Evolutionary conservation across 2,888 invertebrate genomes (phyloP).

Genomic region (Aleiodes alternator): DNA sequence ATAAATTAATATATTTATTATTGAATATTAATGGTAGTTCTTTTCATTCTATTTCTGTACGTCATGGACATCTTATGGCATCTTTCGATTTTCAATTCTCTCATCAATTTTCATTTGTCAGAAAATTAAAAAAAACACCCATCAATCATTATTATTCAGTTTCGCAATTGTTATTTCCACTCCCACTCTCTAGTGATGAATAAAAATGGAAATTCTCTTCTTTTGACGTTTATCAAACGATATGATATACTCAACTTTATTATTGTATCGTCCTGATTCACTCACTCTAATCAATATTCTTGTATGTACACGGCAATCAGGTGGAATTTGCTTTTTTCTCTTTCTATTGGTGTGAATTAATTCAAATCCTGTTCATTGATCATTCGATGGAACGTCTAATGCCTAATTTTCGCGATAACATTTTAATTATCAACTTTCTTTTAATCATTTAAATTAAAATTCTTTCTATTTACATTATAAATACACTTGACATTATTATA

Average conservation of each 20-base stretch:
- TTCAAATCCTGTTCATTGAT: constrained; percentile 22
- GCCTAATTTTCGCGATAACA: constrained; percentile 11
- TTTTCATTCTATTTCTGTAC: constrained; percentile 58
- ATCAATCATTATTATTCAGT: constrained; percentile 47
- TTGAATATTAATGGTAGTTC: constrained; percentile 73
- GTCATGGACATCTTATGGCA: constrained; percentile 41
- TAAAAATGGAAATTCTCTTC: constrained; percentile 11
- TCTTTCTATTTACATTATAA: constrained; percentile 47
- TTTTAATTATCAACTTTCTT: constrained; percentile 17
- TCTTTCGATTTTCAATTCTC: constrained; percentile 48
- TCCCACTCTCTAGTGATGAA: constrained; percentile 34
- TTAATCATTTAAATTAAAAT: constrained; percentile 37
- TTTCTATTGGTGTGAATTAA: constrained; percentile 22
- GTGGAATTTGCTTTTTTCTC: constrained; percentile 30
- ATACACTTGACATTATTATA: constrained; percentile 44
- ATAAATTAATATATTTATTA: constrained; percentile 75
- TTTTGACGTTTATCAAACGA: constrained; percentile 38
- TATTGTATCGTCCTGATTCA: constrained; percentile 41
- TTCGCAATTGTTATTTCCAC: constrained; percentile 38
- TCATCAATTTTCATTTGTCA: constrained; percentile 49
- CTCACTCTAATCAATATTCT: constrained; percentile 19
- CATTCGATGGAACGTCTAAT: constrained; percentile 34
- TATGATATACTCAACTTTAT: constrained; percentile 32
- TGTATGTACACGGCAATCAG: constrained; percentile 39
- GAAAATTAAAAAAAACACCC: constrained; percentile 41